phyloP scores from a whole-genome alignment of 2,113 vertebrate genomes.

The Pundamilia nyererei region DNA sequence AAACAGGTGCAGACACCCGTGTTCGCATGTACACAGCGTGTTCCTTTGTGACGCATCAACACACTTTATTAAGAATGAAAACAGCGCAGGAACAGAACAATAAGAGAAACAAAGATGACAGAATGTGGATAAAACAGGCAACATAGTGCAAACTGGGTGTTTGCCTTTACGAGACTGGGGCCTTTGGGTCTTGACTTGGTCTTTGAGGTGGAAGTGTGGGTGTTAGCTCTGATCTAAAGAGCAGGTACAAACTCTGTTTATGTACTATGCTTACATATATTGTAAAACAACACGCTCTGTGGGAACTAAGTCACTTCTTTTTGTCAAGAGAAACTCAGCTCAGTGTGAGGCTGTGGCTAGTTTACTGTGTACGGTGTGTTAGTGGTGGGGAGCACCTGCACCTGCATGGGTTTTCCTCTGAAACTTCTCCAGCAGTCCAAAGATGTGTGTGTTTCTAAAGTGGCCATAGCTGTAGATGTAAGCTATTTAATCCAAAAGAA shows the following conservation, averaged over 20 bases:
- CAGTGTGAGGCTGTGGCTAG: neutral
- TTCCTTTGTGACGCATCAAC: slow-evolving; percentile 12
- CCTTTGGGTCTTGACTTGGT: slow-evolving; percentile 32
- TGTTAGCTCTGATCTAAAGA: slow-evolving; percentile 35
- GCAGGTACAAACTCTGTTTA: neutral
- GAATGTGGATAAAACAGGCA: slow-evolving; percentile 14
- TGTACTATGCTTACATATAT: neutral
- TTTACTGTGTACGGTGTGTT: neutral
- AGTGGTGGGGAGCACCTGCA: neutral
- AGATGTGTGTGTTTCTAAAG: neutral
- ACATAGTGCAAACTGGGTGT: slow-evolving; percentile 21
- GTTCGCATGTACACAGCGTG: neutral
- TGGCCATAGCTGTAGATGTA: neutral
- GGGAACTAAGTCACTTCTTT: neutral
- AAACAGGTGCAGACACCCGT: neutral
- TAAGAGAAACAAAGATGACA: slow-evolving; percentile 21
- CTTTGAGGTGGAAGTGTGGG: slow-evolving; percentile 46
- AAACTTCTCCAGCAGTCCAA: neutral
- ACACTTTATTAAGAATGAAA: slow-evolving; percentile 32
- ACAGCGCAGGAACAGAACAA: slow-evolving; percentile 7
- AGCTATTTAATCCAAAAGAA: neutral
- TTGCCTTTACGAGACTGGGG: slow-evolving; percentile 23
- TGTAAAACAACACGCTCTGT: neutral
- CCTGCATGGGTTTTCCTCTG: neutral
- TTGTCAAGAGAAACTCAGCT: neutral